Base-by-base conservation (phyloP, 2,797 vertebrate species). In the Knipowitschia caucasica region DNA sequence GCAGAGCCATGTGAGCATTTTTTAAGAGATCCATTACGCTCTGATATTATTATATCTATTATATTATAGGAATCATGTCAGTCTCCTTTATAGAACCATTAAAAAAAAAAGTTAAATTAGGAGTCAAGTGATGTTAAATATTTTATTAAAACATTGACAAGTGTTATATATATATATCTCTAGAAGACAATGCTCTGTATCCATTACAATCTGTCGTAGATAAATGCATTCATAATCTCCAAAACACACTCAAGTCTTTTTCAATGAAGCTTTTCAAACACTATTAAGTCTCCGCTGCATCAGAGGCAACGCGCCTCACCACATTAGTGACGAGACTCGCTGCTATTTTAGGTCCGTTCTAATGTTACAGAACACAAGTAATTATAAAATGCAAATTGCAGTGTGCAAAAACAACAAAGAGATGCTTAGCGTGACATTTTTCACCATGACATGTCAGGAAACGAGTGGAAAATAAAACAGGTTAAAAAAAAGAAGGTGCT, bases 311-410 rank as follows among this genome's bases (percentile, higher is more conserved):
- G 47, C 72, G 69, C 59, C 70, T 81, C 67, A 67, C 78, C 73
- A 60, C 61, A 73, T 62, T 68, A 73, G 67, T 66, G 59, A 59
- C 80, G 72, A 53, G 40, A 67, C 53, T 59, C 36, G 51, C 68
- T 77, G 62, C 59, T 74, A 60, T 66, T 71, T 72, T 68, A 66
- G 43, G 50, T 74, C 47, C 59, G 64, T 80, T 80, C 62, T 77
- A 73, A 75, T 81, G 70, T 77, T 69, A 80, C 67, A 85, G 87
- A 79, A 85, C 35, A 88, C 67, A 89, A 84, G 76, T 83, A 86
- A 91, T 90, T 89, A 90, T 78, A 86, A 92, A 91, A 90, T 89
- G 72, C 64, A 85, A 82, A 86, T 91, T 67, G 62, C 46, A 62
- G 78, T 74, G 73, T 70, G 71, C 78, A 7, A 67, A 74, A 70